Evolutionary conservation across 2,888 invertebrate genomes (phyloP).

Genomic region (Smittia sp.): DNA sequence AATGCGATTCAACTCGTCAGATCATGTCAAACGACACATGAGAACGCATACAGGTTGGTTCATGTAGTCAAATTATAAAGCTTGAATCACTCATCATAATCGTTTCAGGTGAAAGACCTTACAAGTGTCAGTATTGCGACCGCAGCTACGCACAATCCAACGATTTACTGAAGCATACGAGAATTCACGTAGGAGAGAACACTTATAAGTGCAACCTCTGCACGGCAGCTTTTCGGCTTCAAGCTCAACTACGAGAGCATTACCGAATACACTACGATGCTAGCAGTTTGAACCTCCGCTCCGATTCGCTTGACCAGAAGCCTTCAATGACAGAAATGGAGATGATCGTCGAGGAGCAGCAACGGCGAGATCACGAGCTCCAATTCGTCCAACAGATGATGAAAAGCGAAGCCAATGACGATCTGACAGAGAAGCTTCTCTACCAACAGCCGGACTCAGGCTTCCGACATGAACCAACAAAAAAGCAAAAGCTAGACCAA

Average conservation of each 20-base stretch:
- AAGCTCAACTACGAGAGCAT: conserved; percentile 46
- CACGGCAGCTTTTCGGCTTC: conserved; percentile 46
- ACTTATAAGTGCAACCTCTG: conserved; percentile 55
- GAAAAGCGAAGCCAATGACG: too few species aligned
- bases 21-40: conserved; percentile 58
- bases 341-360: conserved; percentile 1
- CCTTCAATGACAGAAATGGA: conserved; percentile 20
- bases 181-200: conserved; percentile 58
- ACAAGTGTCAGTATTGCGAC: conserved; percentile 57
- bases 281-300: not conserved
- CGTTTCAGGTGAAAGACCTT: conserved; percentile 56
- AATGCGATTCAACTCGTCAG: conserved; percentile 58
- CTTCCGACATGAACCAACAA: too few species aligned
- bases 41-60: conserved; percentile 57
- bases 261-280: conserved; percentile 45
- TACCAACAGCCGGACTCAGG: too few species aligned
- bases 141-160: conserved; percentile 61
- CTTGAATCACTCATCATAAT: not conserved
- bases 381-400: too few species aligned
- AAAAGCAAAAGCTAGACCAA: too few species aligned
- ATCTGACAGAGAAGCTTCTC: too few species aligned
- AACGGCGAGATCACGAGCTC: not conserved
- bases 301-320: not conserved
- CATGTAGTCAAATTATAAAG: not conserved
- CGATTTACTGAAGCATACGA: conserved; percentile 57